Conservation (phyloP, 1,140 invertebrate species). For the Piezodorus guildinii region DNA sequence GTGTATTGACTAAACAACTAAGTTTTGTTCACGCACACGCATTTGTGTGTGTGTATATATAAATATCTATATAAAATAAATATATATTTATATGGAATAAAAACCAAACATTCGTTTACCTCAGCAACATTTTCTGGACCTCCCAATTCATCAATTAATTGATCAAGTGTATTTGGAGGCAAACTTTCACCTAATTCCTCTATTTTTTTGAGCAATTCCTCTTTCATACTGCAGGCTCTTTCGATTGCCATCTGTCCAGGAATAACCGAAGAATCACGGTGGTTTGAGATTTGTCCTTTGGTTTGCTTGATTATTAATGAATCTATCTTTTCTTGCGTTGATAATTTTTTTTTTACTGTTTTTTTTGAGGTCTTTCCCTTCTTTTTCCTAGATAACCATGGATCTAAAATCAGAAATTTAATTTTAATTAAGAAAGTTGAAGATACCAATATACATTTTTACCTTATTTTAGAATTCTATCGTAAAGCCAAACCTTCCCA, state of each 20-base stretch:
- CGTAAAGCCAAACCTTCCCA: too few species aligned
- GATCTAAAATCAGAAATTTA: constrained; percentile 41
- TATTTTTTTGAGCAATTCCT: constrained; percentile 74
- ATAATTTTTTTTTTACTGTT: constrained; percentile 47
- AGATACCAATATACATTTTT: too few species aligned
- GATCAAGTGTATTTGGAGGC: constrained; percentile 96
- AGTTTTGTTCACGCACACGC: too few species aligned
- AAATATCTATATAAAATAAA: too few species aligned
- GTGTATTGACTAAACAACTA: too few species aligned
- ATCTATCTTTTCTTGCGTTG: constrained; percentile 62
- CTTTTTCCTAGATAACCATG: constrained; percentile 64
- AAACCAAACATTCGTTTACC: too few species aligned
- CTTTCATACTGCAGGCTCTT: constrained; percentile 81
- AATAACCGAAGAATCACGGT: neutral
- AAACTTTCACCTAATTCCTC: constrained; percentile 77
- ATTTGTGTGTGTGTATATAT: too few species aligned
- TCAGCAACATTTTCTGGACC: constrained; percentile 96
- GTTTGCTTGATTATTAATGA: constrained; percentile 24
- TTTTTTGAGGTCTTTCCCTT: constrained; percentile 56
- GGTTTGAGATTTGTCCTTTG: constrained; percentile 14
- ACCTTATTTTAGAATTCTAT: too few species aligned
- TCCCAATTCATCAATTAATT: constrained; percentile 94
- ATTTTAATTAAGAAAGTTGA: too few species aligned
- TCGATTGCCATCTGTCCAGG: constrained; percentile 56
- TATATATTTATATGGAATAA: too few species aligned